These are phyloP conservation scores for Hirundichthys speculiger DNA, from an alignment of 2,113 vertebrate genomes.

Conservation along the genomic window DNA sequence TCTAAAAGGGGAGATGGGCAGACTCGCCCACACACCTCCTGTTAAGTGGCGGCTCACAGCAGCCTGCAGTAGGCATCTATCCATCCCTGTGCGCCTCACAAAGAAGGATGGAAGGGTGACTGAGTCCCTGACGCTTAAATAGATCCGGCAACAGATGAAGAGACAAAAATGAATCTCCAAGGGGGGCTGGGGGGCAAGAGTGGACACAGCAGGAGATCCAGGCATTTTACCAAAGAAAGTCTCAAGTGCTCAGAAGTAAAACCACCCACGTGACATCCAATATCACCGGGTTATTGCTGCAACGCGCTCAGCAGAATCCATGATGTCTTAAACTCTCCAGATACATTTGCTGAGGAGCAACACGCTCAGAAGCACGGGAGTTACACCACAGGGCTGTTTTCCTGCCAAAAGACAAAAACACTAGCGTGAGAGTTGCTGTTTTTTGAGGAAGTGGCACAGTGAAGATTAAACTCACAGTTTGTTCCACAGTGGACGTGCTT, in stretches of 20 bases:
- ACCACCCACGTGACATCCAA: constrained; percentile 25
- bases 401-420: constrained; percentile 29
- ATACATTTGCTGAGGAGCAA: not conserved
- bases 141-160: constrained; percentile 65
- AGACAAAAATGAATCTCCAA: constrained; percentile 52
- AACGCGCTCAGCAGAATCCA: constrained; percentile 2
- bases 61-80: constrained; percentile 60
- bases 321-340: constrained; percentile 23
- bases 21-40: constrained; percentile 77
- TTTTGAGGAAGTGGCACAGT: constrained; percentile 43
- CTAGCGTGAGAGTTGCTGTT: constrained; percentile 20
- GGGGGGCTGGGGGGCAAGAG: constrained; percentile 33
- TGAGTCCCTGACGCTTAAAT: constrained; percentile 60
- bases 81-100: constrained; percentile 58
- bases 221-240: constrained; percentile 35
- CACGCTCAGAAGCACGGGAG: not conserved
- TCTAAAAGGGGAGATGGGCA: constrained; percentile 78
- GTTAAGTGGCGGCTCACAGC: constrained; percentile 69
- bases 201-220: constrained; percentile 52
- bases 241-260: constrained; percentile 34
- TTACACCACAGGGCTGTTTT: constrained; percentile 31
- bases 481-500: constrained; percentile 24
- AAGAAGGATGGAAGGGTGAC: constrained; percentile 56
- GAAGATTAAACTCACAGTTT: constrained; percentile 39
- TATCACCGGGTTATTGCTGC: constrained; percentile 11